phyloP scores from a whole-genome alignment of 2,113 vertebrate species.

The Elephas maximus region DNA sequence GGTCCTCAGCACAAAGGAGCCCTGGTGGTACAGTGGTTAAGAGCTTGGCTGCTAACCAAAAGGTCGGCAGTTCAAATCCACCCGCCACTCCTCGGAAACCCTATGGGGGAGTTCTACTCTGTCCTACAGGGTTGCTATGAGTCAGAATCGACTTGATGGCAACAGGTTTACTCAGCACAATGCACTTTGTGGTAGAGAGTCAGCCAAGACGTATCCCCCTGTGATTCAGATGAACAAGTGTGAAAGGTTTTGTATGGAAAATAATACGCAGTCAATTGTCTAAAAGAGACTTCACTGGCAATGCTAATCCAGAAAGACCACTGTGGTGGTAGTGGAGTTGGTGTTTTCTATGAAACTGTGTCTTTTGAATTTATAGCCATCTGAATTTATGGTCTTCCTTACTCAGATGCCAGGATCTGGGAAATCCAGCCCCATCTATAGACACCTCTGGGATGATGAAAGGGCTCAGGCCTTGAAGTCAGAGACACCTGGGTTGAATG shows the following conservation, averaged over 20 bases:
- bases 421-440: not conserved
- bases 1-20: not conserved
- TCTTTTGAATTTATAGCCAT: not conserved
- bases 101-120: no score
- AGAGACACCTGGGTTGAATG: not conserved
- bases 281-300: not conserved
- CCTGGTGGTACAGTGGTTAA: no score
- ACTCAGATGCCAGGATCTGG: not conserved
- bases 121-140: no score
- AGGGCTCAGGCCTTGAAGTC: slow-evolving; percentile 8
- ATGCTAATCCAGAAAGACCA: not conserved
- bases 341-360: not conserved
- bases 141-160: no score
- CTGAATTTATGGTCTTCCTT: not conserved
- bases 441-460: not conserved
- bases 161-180: not conserved
- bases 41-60: no score
- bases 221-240: not conserved
- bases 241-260: not conserved
- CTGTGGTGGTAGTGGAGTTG: accelerated
- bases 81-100: no score
- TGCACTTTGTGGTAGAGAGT: not conserved
- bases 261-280: not conserved
- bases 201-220: not conserved
- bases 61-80: no score